phyloP scores from a whole-genome alignment of 2,797 vertebrate genomes.

The Ibycter americanus region DNA sequence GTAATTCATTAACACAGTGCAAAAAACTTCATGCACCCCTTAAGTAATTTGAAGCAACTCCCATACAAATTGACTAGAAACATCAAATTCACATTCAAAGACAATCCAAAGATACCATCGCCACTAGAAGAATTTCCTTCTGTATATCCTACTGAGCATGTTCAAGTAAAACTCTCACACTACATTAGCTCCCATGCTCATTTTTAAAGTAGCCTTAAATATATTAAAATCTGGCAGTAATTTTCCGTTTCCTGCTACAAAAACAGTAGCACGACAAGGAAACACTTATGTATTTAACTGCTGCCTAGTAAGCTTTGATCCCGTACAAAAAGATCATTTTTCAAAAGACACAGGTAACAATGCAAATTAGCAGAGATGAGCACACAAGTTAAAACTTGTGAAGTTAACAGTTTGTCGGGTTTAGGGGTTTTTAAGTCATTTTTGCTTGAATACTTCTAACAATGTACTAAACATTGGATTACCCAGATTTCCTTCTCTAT shows the following conservation, averaged over 20 bases:
- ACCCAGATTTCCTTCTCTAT: background rate
- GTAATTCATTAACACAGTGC: accelerated
- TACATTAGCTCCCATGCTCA: accelerated
- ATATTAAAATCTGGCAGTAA: background rate
- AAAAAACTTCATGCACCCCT: background rate
- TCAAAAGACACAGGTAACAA: background rate
- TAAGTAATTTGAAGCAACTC: background rate
- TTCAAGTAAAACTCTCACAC: background rate
- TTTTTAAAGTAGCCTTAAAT: background rate
- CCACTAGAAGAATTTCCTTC: no score
- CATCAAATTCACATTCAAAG: background rate
- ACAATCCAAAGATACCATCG: no score
- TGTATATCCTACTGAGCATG: accelerated
- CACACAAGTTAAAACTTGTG: background rate
- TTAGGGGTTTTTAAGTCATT: background rate
- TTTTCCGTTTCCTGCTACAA: background rate
- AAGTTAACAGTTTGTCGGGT: background rate
- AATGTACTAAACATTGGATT: accelerated
- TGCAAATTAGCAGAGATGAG: background rate
- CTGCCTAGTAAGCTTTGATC: background rate
- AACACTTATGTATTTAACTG: accelerated
- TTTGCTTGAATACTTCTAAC: background rate
- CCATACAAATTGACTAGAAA: background rate
- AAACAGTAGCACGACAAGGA: background rate
- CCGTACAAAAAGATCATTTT: background rate